Percentiles rank a stretch among this genome's conserved stretches.
Evolutionary conservation across 2,797 vertebrate species (phyloP).

Genomic region (Cynodonichthys magdalenae): DNA sequence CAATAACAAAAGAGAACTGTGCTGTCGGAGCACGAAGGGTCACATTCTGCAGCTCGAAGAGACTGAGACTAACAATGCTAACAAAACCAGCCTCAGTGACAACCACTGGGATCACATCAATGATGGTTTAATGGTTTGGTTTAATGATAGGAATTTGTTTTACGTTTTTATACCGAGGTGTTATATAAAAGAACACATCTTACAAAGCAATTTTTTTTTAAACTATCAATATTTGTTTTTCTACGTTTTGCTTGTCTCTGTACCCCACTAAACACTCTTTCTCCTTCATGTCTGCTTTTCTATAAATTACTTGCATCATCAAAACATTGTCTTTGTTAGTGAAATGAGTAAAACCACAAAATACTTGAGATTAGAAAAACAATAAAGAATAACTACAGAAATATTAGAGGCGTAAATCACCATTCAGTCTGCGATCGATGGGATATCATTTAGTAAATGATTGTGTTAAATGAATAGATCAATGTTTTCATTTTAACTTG

Average conservation of each 20-base stretch:
- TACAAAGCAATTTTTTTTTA: not conserved
- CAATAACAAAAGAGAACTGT: slow-evolving; percentile 53
- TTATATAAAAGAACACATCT: not conserved
- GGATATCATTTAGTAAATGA: too few relatives aligned
- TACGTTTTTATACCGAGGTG: not conserved
- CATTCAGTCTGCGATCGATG: too few relatives aligned
- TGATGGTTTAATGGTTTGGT: not conserved
- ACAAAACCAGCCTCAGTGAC: slow-evolving; percentile 10
- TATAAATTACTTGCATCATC: too few relatives aligned
- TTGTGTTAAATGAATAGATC: too few relatives aligned
- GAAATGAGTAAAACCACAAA: not conserved
- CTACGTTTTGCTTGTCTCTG: not conserved
- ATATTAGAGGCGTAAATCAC: not conserved
- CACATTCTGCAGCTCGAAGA: slow-evolving; percentile 40
- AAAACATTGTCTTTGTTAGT: not conserved
- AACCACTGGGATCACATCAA: slow-evolving; percentile 1
- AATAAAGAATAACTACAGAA: not conserved
- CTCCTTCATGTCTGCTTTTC: not conserved
- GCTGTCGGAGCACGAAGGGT: slow-evolving; percentile 26
- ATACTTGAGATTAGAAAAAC: not conserved
- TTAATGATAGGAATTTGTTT: not conserved
- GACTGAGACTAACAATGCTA: slow-evolving; percentile 1
- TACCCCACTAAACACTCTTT: not conserved
- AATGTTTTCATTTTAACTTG: too few relatives aligned
- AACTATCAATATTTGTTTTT: not conserved